Conservation (phyloP, 2,113 vertebrate genomes). For the Etia nguti region DNA sequence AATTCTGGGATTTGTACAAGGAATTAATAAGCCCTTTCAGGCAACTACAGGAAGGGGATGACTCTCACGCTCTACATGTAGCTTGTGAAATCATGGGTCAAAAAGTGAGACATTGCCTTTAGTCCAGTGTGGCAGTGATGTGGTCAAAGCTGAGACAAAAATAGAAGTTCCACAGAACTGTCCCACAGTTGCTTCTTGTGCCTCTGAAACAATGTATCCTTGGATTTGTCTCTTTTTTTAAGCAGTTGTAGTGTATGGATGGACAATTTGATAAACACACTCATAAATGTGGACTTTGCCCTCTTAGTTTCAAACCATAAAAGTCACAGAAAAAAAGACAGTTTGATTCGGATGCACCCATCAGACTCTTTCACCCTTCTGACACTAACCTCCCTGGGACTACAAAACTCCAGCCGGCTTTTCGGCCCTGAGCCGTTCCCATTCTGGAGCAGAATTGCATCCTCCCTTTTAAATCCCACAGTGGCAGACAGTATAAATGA, state of each 20-base stretch:
- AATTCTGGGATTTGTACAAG: constrained; percentile 18
- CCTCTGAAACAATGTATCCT: neutral
- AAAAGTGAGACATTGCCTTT: constrained; percentile 9
- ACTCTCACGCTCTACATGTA: neutral
- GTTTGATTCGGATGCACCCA: neutral
- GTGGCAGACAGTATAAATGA: constrained; percentile 58
- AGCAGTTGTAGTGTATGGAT: neutral
- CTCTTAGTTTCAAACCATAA: neutral
- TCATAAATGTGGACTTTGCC: neutral
- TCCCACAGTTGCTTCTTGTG: neutral
- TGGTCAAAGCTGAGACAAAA: constrained; percentile 18
- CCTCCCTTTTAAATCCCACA: constrained; percentile 42
- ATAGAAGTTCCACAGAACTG: constrained; percentile 35
- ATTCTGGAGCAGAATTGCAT: constrained; percentile 13
- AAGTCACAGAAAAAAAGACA: neutral
- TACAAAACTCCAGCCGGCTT: constrained; percentile 29
- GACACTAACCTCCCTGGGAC: neutral
- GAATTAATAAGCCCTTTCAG: constrained; percentile 44
- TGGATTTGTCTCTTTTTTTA: neutral
- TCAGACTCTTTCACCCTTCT: neutral
- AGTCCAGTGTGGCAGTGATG: neutral
- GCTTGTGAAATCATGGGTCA: constrained; percentile 33
- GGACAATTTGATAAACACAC: neutral
- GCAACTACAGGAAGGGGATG: neutral
- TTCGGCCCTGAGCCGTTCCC: constrained; percentile 26